Evolutionary conservation across 2,113 vertebrate species (phyloP).

Genomic region (Poecilia latipinna): DNA sequence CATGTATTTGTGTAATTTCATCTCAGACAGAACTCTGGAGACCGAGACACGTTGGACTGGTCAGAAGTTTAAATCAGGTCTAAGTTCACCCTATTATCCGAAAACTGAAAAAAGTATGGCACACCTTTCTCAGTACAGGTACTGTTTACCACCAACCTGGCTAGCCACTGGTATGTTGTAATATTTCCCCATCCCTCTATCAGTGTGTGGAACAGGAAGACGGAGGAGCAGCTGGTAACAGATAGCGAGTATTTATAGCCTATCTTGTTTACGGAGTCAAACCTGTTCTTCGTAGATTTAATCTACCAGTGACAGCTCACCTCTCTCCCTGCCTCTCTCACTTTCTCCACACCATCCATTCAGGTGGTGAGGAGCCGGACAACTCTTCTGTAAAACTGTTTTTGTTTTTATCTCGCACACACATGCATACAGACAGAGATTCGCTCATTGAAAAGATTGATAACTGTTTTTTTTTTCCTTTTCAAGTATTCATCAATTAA

Average conservation of each 20-base stretch:
- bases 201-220: background rate
- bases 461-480: slow-evolving; percentile 37
- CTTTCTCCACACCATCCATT: slow-evolving; percentile 25
- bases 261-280: slow-evolving; percentile 78
- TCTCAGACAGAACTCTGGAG: no score
- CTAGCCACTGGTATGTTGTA: background rate
- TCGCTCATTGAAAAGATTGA: slow-evolving; percentile 5
- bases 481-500: slow-evolving; percentile 34
- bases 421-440: background rate
- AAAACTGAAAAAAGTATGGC: no score
- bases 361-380: slow-evolving; percentile 45
- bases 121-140: no score
- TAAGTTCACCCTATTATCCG: no score
- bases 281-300: slow-evolving; percentile 73
- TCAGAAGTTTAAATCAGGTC: no score
- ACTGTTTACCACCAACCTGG: no score
- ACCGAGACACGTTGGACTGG: no score
- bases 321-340: slow-evolving; percentile 11
- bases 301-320: slow-evolving; percentile 66
- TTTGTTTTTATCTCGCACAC: background rate
- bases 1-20: no score
- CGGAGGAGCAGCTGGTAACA: slow-evolving; percentile 14
- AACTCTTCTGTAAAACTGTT: slow-evolving; percentile 1
- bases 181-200: no score
- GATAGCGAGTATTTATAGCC: slow-evolving; percentile 62